A percentile compares a stretch with the other conserved stretches of the same genome.
These are phyloP conservation scores for Hyperoplus lanceolatus DNA, from an alignment of 2,797 vertebrate genomes.

Conservation along the genomic window DNA sequence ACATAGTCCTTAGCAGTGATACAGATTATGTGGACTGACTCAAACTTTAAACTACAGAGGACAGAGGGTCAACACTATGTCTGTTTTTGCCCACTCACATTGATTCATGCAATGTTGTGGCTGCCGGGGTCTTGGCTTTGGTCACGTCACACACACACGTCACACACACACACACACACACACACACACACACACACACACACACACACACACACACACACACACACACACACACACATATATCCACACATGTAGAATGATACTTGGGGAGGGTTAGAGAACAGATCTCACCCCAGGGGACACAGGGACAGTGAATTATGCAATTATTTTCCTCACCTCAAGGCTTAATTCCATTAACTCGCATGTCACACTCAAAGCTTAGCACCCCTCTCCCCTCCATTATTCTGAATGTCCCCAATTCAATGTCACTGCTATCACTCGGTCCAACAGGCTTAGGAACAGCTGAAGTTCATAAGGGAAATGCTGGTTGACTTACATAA, in stretches of 20 bases:
- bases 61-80: conserved; percentile 2
- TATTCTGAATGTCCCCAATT: conserved; percentile 30
- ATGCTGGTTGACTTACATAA: neutral
- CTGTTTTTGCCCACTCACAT: conserved; percentile 13
- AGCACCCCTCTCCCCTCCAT: conserved; percentile 24
- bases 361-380: conserved; percentile 29
- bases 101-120: conserved; percentile 50
- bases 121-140: conserved; percentile 42
- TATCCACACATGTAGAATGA: conserved; percentile 45
- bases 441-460: conserved; percentile 13
- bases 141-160: neutral
- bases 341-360: conserved; percentile 51
- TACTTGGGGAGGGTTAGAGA: conserved; percentile 37
- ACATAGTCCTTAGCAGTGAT: conserved; percentile 6
- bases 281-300: conserved; percentile 36
- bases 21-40: conserved; percentile 8
- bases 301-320: conserved; percentile 53
- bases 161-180: neutral
- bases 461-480: conserved; percentile 10
- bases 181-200: neutral
- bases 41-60: neutral
- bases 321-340: conserved; percentile 61
- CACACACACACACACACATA: conserved; percentile 29
- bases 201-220: neutral
- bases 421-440: conserved; percentile 55